These are phyloP conservation scores for Julus scanicus DNA, from an alignment of 2,888 invertebrate genomes.

Conservation along the genomic window DNA sequence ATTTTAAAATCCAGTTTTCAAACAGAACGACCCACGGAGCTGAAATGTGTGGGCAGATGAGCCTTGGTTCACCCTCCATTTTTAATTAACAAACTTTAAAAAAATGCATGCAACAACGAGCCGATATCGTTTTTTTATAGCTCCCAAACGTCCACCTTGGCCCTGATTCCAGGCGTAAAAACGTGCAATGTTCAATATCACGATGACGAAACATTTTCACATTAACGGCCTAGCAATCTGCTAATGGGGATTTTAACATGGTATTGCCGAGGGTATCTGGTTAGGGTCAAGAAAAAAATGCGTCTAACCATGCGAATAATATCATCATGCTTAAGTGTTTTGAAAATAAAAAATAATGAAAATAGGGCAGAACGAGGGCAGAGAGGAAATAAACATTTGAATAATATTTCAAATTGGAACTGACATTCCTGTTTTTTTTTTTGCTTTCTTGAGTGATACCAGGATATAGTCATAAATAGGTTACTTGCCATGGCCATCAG, in stretches of 20 bases:
- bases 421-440: background rate
- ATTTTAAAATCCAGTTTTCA: background rate
- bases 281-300: background rate
- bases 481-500: no score
- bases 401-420: constrained; percentile 19
- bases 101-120: background rate
- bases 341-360: background rate
- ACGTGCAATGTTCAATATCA: background rate
- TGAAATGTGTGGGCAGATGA: background rate
- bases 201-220: background rate
- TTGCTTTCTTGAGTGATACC: no score
- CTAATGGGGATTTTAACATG: background rate
- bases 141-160: background rate
- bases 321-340: background rate
- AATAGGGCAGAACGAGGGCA: background rate
- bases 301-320: background rate
- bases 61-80: background rate
- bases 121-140: background rate
- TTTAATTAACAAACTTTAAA: background rate
- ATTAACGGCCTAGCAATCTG: background rate
- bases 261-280: background rate
- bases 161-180: background rate
- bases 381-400: background rate
- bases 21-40: background rate
- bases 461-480: no score